Conservation (phyloP, 2,113 vertebrate genomes). For the Dasyurus viverrinus region DNA sequence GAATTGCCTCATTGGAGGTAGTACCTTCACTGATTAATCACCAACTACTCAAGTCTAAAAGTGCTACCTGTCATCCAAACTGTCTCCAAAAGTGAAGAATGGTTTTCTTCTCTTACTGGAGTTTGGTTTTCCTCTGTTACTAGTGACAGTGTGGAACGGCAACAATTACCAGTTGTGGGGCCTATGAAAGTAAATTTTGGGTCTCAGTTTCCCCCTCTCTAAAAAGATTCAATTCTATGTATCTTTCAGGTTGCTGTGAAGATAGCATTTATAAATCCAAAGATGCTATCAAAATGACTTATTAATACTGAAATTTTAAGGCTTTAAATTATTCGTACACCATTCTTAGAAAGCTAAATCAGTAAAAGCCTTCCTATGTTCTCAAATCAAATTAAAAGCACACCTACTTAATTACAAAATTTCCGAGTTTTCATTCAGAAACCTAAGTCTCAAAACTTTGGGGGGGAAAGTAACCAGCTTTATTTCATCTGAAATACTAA, state of each 20-base stretch:
- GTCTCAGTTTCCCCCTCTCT: neutral
- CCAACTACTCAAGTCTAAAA: neutral
- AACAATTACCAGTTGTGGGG: neutral
- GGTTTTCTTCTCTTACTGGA: neutral
- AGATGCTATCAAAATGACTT: neutral
- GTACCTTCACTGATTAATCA: neutral
- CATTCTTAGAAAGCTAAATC: neutral
- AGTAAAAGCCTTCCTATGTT: neutral
- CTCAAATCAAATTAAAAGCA: conserved; percentile 3
- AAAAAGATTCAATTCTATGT: neutral
- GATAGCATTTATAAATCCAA: neutral
- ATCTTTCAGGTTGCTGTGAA: neutral
- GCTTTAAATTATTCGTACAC: neutral
- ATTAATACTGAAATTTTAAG: neutral
- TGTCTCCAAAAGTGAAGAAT: neutral
- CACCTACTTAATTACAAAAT: neutral
- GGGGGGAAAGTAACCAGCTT: neutral
- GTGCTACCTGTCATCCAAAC: neutral
- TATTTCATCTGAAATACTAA: conserved; percentile 43
- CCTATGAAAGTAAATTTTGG: neutral
- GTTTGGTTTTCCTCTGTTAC: neutral
- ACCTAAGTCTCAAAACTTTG: neutral
- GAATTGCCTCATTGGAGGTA: neutral
- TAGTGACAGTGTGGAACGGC: neutral
- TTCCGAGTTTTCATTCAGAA: conserved; percentile 17